Evolutionary conservation across 2,888 invertebrate species (phyloP).

Genomic region (Heliconius hortense): DNA sequence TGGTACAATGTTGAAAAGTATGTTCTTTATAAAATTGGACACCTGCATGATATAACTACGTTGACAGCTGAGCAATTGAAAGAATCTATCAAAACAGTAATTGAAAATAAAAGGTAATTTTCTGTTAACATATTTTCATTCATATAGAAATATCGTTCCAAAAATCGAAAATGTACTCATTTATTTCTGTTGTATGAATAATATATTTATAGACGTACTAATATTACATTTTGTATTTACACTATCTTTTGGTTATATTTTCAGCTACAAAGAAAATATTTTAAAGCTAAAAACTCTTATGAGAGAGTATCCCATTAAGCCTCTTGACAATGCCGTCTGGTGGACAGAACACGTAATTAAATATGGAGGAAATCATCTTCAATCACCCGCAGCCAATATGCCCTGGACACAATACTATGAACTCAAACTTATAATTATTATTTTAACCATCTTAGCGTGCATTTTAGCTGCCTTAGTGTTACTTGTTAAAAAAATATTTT

Average conservation of each 20-base stretch:
- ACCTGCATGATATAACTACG: slow-evolving; percentile 49
- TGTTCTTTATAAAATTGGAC: slow-evolving; percentile 51
- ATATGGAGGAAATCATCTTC: slow-evolving; percentile 41
- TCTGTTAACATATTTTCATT: no score
- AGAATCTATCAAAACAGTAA: slow-evolving; percentile 46
- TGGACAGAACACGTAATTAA: slow-evolving; percentile 44
- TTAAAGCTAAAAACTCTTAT: slow-evolving; percentile 34
- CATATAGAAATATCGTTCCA: neutral
- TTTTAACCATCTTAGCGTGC: slow-evolving; percentile 21
- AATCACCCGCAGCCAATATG: slow-evolving; percentile 37
- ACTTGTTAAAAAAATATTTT: neutral
- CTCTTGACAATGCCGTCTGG: slow-evolving; percentile 43
- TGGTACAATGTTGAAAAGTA: slow-evolving; percentile 57
- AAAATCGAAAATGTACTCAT: neutral
- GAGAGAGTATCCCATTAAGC: slow-evolving; percentile 40
- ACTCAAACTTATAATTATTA: slow-evolving; percentile 34
- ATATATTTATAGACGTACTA: neutral
- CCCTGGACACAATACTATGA: slow-evolving; percentile 39
- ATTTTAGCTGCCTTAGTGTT: slow-evolving; percentile 13
- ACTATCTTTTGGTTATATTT: slow-evolving; percentile 15
- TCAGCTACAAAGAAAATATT: slow-evolving; percentile 43
- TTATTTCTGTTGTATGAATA: neutral
- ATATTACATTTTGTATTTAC: neutral
- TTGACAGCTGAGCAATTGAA: slow-evolving; percentile 49
- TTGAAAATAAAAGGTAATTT: slow-evolving; percentile 37